Base-by-base conservation (phyloP, 2,888 invertebrate genomes). In the Lamellibrachia satsuma region DNA sequence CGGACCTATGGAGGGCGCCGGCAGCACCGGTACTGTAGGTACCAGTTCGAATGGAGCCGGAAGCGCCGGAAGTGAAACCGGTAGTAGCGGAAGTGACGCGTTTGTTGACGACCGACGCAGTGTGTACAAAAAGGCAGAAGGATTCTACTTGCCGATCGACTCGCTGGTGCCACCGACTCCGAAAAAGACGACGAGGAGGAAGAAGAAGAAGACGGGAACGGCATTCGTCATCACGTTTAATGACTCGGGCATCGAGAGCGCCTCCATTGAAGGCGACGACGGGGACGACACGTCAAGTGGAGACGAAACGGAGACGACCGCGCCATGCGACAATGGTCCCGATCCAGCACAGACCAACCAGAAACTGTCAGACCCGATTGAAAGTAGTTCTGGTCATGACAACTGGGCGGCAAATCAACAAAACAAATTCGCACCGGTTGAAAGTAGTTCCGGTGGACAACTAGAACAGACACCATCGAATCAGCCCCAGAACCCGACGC, bases 91-190 rank as follows among this genome's bases (percentile, higher is more conserved):
- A 75, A 75, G 15, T 75, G 75, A 75, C 22, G 75, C 22, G 75
- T 22, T 6, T 75, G 75, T 75, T 75, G 75, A 75, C 22, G n/a
- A 75, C 15, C 75, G 75, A 75, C 75, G 75, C 75, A 75, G n/a
- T n/a, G 6, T 75, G 22, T 75, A 75, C 22, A 75, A 75, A n/a
- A 75, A 75, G 22, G 75, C 75, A 6, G 75, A 75, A 22, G 75
- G 75, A 75, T 75, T 75, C 75, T 75, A 22, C n/a, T 75, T 75
- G 75, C 75, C 75, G 75, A 75, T 75, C 75, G 75, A 75, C 75
- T 75, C 75, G 75, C 75, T 75, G 15, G 75, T 75, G 15, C 75
- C 75, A 75, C 75, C 75, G 22, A 75, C 75, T 22, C 75, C 75
- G 0, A 75, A 22, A 75, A 75, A 75, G 75, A 75, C 15, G 75